Percentiles rank a stretch among this genome's conserved stretches.
phyloP scores from a whole-genome alignment of 2,113 vertebrate species.

The Polypterus bichir region DNA sequence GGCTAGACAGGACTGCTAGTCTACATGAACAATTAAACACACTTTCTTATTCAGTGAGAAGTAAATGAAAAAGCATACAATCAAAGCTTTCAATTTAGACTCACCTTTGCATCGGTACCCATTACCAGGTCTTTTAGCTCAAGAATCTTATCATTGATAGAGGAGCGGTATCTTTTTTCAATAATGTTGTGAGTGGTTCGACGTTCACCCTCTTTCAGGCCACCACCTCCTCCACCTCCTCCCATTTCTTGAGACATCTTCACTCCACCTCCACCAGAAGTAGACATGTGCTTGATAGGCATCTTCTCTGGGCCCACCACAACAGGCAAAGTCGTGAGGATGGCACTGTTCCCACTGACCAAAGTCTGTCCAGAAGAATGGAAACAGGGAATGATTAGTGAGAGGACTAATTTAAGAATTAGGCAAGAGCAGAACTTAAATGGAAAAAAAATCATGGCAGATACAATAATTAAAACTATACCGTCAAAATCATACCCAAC shows the following conservation, averaged over 20 bases:
- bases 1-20: no score
- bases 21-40: no score
- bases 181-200: conserved; percentile 96
- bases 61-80: no score
- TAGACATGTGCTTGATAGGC: conserved; percentile 82
- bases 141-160: conserved; percentile 95
- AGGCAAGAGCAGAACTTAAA: conserved; percentile 8
- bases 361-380: conserved; percentile 54
- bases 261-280: conserved; percentile 42
- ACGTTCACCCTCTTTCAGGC: conserved; percentile 86
- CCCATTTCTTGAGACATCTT: conserved; percentile 39
- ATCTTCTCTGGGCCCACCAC: conserved; percentile 91
- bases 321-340: conserved; percentile 87
- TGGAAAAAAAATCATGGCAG: conserved; percentile 1
- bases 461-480: background rate
- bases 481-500: no score
- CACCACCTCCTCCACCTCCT: conserved; percentile 49
- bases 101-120: conserved; percentile 89
- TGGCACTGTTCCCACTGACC: conserved; percentile 77
- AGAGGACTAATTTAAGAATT: no score
- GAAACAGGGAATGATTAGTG: no score
- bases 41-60: no score
- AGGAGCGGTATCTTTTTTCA: conserved; percentile 93
- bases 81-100: conserved; percentile 1
- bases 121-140: conserved; percentile 91